Conservation (phyloP, 2,113 vertebrate genomes). For the Phalacrocorax aristotelis region DNA sequence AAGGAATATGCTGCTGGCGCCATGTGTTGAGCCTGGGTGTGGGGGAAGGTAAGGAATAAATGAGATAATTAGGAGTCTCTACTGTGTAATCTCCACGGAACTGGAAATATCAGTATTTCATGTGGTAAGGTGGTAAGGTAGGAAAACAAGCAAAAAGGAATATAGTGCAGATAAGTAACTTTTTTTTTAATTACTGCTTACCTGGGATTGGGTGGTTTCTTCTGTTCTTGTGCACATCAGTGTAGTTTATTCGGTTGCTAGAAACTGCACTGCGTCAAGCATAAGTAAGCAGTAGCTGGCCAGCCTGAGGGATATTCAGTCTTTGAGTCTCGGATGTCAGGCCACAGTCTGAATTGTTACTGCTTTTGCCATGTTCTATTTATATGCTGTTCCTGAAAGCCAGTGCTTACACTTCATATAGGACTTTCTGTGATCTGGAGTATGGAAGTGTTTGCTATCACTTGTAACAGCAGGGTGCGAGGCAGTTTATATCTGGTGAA, state of each 20-base stretch:
- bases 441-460: not conserved
- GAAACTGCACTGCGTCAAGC: not conserved
- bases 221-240: not conserved
- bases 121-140: not conserved
- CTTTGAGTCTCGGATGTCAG: not conserved
- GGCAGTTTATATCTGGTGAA: not conserved
- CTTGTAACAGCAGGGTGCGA: not conserved
- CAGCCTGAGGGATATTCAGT: not conserved
- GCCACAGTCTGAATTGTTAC: not conserved
- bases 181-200: not conserved
- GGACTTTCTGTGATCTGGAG: not conserved
- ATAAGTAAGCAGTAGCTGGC: not conserved
- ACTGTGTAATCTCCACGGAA: not conserved
- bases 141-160: not conserved
- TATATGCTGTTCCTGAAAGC: not conserved
- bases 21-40: constrained; percentile 54
- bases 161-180: not conserved
- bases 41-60: constrained; percentile 59
- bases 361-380: not conserved
- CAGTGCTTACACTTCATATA: not conserved
- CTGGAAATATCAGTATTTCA: constrained; percentile 32
- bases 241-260: not conserved
- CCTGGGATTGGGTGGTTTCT: not conserved
- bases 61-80: constrained; percentile 57
- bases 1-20: constrained; percentile 61